These are phyloP conservation scores for Drosophila melanica DNA, from an alignment of 1,140 invertebrate species.

Conservation along the genomic window DNA sequence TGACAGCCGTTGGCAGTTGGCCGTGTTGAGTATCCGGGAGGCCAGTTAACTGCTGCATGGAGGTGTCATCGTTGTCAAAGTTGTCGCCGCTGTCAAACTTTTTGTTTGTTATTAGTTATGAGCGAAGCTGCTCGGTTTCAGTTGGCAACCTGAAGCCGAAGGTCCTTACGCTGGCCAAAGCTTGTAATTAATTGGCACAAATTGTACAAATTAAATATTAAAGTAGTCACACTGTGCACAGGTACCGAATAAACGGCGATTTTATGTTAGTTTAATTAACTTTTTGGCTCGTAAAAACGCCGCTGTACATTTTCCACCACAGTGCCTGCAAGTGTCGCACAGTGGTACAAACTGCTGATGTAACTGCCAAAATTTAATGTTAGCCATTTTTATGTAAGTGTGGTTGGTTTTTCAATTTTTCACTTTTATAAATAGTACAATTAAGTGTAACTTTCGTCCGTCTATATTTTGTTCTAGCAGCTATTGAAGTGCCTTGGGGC, in stretches of 20 bases:
- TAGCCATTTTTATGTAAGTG: neutral
- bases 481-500: too few species aligned
- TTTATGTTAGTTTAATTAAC: slow-evolving; percentile 51
- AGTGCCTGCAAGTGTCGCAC: neutral
- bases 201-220: slow-evolving; percentile 17
- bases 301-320: slow-evolving; percentile 4
- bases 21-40: neutral
- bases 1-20: neutral
- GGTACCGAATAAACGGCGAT: slow-evolving; percentile 21
- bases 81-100: slow-evolving; percentile 27
- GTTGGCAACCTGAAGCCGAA: neutral
- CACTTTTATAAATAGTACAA: too few species aligned
- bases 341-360: neutral
- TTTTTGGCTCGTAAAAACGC: slow-evolving; percentile 42
- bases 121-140: neutral
- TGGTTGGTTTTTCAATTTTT: too few species aligned
- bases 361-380: neutral
- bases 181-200: slow-evolving; percentile 33
- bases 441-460: too few species aligned
- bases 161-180: neutral
- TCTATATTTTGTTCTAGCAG: too few species aligned
- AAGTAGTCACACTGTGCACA: neutral
- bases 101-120: slow-evolving; percentile 5
- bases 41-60: slow-evolving; percentile 11
- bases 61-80: slow-evolving; percentile 26